phyloP scores from a whole-genome alignment of 2,888 invertebrate genomes.

The Lottia gigantea region DNA sequence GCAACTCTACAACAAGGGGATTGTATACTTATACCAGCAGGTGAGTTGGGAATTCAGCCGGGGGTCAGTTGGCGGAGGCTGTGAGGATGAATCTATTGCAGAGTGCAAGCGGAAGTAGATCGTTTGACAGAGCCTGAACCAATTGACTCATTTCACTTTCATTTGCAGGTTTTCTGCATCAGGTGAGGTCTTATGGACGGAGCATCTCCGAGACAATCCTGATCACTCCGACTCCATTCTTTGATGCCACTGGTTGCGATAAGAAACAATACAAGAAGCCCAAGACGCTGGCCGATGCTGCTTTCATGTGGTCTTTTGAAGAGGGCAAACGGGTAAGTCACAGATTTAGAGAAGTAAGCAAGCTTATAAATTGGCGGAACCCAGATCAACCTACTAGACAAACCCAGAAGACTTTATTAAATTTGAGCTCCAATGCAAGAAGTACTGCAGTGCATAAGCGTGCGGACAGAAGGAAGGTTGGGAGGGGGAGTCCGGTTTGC shows the following conservation, averaged over 20 bases:
- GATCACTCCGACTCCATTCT: constrained; percentile 52
- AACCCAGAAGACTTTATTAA: too few relatives aligned
- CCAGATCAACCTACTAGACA: too few relatives aligned
- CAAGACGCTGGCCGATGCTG: constrained; percentile 46
- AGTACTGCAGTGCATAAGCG: too few relatives aligned
- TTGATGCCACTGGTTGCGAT: constrained; percentile 53
- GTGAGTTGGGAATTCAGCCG: constrained; percentile 33
- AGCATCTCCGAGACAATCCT: constrained; percentile 62
- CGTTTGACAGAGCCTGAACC: too few relatives aligned
- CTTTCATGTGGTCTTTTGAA: constrained; percentile 57
- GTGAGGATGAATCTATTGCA: background rate
- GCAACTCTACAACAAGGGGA: constrained; percentile 62
- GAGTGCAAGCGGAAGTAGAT: too few relatives aligned
- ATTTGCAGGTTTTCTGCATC: constrained; percentile 58
- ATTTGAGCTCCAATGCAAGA: too few relatives aligned
- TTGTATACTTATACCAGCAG: constrained; percentile 65
- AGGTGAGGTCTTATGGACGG: constrained; percentile 65
- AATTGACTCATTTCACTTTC: background rate
- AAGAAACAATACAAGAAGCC: constrained; percentile 16
- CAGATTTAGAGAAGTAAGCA: too few relatives aligned
- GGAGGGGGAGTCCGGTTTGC: too few relatives aligned
- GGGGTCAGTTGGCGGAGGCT: too few relatives aligned
- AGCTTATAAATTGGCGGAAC: too few relatives aligned
- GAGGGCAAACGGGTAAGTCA: constrained; percentile 54
- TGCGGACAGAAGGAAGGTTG: too few relatives aligned